Evolutionary conservation across 2,888 invertebrate species (phyloP), one percentile per base, ranked within the genome.

Genomic region (Tipula unca): DNA sequence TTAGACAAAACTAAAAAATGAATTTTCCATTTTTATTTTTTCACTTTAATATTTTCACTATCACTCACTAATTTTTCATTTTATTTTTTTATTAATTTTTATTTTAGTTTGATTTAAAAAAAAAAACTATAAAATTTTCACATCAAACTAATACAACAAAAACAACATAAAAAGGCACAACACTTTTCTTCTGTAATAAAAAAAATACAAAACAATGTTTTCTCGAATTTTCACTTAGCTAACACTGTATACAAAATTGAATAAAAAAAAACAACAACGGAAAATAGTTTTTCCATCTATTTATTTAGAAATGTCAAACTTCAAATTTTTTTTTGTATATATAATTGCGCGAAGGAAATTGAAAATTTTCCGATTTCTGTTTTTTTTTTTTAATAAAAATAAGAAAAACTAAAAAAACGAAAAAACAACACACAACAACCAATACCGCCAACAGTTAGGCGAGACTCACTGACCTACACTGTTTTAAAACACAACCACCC

Each of bases 391-490:
- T 32, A n/a, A 32, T 32, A 29, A 32, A 83, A 83, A 29, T 83
- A 83, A 29, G 29, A 32, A 83, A 83, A 83, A 82, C 29, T 8
- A 83, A 83, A 83, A 83, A 83, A 25, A 82, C 13, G 82, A 29
- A 29, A 29, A 83, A 83, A 83, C 83, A 35, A 32, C 83, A 83
- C 29, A 83, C 29, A 83, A 83, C 35, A 84, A 84, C 35, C 32
- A 84, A 84, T 84, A 84, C 84, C 82, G 69, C 85, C 86, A 85
- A 85, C 85, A 54, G 86, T 82, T 85, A 42, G 86, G 82, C 86
- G 54, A 85, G 86, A 86, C 85, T 86, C 82, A 86, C 85, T 86
- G 86, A 86, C 86, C 86, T 86, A 86, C 86, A 86, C 86, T 86
- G 86, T 85, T 83, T 86, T 35, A 84, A 48, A 84, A 83, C 35